Evolutionary conservation across 1,140 invertebrate species (phyloP).

Genomic region (Cydia fagiglandana): DNA sequence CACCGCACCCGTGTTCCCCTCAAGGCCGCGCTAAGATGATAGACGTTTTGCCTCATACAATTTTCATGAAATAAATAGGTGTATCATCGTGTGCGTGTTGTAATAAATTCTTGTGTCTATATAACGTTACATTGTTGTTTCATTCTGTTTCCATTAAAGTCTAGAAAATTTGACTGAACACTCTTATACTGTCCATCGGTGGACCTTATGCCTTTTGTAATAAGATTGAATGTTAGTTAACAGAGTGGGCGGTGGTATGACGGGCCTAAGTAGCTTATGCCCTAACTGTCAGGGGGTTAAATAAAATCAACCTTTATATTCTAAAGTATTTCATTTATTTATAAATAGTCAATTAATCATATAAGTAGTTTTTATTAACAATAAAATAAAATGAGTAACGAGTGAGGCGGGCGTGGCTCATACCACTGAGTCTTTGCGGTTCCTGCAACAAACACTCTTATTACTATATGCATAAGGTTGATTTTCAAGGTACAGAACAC

Average conservation of each 20-base stretch:
- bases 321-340: conserved; percentile 73
- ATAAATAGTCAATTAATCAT: conserved; percentile 77
- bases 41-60: not conserved
- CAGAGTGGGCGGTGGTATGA: no score
- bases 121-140: not conserved
- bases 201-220: no score
- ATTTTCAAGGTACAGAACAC: not conserved
- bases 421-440: conserved; percentile 79
- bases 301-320: conserved; percentile 56
- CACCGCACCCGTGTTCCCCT: not conserved
- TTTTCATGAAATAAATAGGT: conserved; percentile 6
- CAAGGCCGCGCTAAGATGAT: not conserved
- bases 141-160: not conserved
- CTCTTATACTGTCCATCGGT: no score
- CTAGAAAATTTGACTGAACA: no score
- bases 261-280: no score
- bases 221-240: no score
- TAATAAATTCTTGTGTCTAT: conserved; percentile 4
- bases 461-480: conserved; percentile 17
- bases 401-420: conserved; percentile 47
- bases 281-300: conserved; percentile 16
- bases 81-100: not conserved
- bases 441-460: conserved; percentile 64
- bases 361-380: conserved; percentile 62
- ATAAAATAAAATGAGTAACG: conserved; percentile 75